Evolutionary conservation across 2,113 vertebrate genomes (phyloP), one percentile per base, ranked within the genome.

Genomic region (Malurus alboscapulatus): DNA sequence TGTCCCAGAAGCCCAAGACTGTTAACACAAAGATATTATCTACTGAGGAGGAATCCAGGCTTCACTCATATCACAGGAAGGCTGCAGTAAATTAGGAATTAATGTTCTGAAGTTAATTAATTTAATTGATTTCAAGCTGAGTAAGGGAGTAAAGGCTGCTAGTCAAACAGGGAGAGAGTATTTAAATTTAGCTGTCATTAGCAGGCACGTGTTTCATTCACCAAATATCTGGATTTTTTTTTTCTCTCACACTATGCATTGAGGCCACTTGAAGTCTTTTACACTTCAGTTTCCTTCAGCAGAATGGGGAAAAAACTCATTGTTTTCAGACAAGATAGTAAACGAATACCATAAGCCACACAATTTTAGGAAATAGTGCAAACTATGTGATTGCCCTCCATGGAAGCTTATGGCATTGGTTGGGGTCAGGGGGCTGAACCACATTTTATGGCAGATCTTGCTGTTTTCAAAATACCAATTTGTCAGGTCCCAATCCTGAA

Each of bases 81-180:
- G 27, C 25, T 81, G 38, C 47, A 55, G 34, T 86, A 78, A 94
- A 93, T 84, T 69, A 87, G 42, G 58, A 93, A 88, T 92, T 71
- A 94, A 90, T 81, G 73, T 58, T 92, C 76, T 91, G 73, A 73
- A 88, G 68, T 94, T 93, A 94, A 95, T 84, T 47, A 84, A 93
- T 80, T 88, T 77, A 94, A 86, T 84, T 92, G 84, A 90, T 92
- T 93, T 94, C 91, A 88, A 93, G 65, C 77, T 66, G 80, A 84
- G 78, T 66, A 67, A 91, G 71, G 82, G 87, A 84, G 59, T 84
- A 86, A 88, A 55, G 76, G 14, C 15, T 91, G 51, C 6, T 75
- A 59, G 63, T 94, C 67, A 59, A 74, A 75, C n/a, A 54, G 38
- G 9, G 68, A 65, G 50, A 73, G 18, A 69, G 34, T 79, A 63